Evolutionary conservation across 2,888 invertebrate genomes (phyloP).

Genomic region (Megalurothrips usitatus): DNA sequence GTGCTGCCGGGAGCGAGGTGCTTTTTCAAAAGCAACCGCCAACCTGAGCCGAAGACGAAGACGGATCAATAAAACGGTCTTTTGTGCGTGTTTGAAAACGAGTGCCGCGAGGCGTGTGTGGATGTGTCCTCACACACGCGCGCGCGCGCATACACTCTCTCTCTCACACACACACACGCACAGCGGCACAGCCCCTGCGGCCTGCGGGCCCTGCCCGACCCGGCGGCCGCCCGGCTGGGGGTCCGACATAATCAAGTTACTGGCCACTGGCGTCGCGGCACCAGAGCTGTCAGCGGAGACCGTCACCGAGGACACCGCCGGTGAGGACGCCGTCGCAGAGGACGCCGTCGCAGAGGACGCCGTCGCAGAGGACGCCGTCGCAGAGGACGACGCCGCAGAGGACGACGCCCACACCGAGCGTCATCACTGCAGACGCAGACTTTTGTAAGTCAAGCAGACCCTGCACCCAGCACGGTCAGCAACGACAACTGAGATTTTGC

Average conservation of each 20-base stretch:
- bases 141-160: no score
- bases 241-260: neutral
- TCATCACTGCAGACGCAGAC: no score
- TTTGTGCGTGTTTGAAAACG: no score
- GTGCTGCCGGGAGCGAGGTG: neutral
- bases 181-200: neutral
- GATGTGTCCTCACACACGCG: no score
- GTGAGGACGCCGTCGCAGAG: neutral
- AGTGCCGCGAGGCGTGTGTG: no score
- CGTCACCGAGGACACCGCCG: neutral
- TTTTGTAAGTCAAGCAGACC: no score
- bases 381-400: neutral
- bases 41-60: no score
- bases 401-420: neutral
- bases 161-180: no score
- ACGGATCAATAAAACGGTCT: no score
- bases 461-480: no score
- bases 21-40: no score
- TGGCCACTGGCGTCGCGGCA: neutral
- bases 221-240: neutral
- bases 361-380: neutral
- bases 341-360: neutral
- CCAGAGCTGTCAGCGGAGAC: neutral
- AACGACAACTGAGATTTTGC: no score
- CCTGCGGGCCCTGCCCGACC: neutral